Evolutionary conservation across 2,797 vertebrate genomes (phyloP).

Genomic region (Tapera naevia): DNA sequence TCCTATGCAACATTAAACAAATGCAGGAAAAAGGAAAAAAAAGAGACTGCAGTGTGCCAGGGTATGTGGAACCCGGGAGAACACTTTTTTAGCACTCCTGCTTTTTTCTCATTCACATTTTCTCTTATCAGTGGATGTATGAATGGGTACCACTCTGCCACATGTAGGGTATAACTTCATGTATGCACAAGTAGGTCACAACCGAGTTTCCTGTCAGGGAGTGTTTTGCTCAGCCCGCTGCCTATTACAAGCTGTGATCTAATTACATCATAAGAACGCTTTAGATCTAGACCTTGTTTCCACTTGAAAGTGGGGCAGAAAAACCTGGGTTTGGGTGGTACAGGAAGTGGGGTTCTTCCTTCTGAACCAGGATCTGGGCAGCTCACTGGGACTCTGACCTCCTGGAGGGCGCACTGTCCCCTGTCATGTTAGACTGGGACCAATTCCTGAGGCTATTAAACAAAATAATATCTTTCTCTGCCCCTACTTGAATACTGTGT

Average conservation of each 20-base stretch:
- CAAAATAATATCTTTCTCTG: not conserved
- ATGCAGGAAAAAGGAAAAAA: not conserved
- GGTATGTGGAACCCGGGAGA: not conserved
- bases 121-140: not conserved
- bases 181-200: constrained; percentile 1
- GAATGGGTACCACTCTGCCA: not conserved
- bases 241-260: not conserved
- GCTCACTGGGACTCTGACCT: not conserved
- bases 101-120: not conserved
- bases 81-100: not conserved
- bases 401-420: not conserved
- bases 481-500: no score
- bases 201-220: constrained; percentile 24
- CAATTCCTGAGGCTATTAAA: not conserved
- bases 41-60: not conserved
- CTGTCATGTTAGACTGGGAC: not conserved
- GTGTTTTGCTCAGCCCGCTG: not conserved
- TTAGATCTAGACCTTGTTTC: not conserved
- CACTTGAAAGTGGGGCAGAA: not conserved
- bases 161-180: not conserved
- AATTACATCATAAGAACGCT: not conserved
- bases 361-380: not conserved
- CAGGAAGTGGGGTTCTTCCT: not conserved
- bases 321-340: not conserved
- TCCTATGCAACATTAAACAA: not conserved